Percentiles rank a stretch among this genome's conserved stretches.
These are phyloP conservation scores for Stomatorhinus walkeri DNA, from an alignment of 2,797 vertebrate species.

Conservation along the genomic window DNA sequence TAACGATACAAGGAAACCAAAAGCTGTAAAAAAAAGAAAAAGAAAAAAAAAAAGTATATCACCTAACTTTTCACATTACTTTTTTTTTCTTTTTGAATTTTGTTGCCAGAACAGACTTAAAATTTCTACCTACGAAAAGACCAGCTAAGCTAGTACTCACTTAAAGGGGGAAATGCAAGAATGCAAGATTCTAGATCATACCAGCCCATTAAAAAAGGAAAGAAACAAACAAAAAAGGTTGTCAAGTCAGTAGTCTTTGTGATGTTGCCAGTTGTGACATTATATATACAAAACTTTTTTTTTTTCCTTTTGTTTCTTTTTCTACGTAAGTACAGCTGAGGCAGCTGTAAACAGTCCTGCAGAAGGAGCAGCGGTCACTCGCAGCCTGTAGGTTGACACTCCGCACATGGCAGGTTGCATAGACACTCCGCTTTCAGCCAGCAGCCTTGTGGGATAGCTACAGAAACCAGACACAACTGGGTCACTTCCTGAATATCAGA, in stretches of 20 bases:
- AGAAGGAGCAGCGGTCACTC: constrained; percentile 63
- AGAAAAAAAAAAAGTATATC: constrained; percentile 60
- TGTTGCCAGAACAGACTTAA: constrained; percentile 72
- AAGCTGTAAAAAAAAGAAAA: constrained; percentile 54
- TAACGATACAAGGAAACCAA: not conserved
- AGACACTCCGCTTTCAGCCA: constrained; percentile 96
- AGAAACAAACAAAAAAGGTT: constrained; percentile 45
- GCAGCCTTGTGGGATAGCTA: constrained; percentile 95
- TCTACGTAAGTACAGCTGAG: constrained; percentile 75
- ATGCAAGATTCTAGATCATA: constrained; percentile 45
- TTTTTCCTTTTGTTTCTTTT: constrained; percentile 50
- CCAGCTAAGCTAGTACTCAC: constrained; percentile 76
- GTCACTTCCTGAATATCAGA: constrained; percentile 98
- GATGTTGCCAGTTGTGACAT: constrained; percentile 83
- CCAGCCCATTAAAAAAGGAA: constrained; percentile 68
- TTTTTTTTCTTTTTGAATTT: constrained; percentile 44
- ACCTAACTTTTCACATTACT: constrained; percentile 76
- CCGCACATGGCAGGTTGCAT: constrained; percentile 93
- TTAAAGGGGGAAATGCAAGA: constrained; percentile 41
- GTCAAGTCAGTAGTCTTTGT: constrained; percentile 92
- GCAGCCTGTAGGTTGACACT: constrained; percentile 73
- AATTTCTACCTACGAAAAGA: constrained; percentile 75
- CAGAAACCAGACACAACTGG: constrained; percentile 88
- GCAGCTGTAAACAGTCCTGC: constrained; percentile 76
- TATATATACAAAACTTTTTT: constrained; percentile 85